Percentiles rank a stretch among this genome's conserved stretches.
Conservation (phyloP, 2,888 invertebrate species). For the Hypolimnas misippus region DNA sequence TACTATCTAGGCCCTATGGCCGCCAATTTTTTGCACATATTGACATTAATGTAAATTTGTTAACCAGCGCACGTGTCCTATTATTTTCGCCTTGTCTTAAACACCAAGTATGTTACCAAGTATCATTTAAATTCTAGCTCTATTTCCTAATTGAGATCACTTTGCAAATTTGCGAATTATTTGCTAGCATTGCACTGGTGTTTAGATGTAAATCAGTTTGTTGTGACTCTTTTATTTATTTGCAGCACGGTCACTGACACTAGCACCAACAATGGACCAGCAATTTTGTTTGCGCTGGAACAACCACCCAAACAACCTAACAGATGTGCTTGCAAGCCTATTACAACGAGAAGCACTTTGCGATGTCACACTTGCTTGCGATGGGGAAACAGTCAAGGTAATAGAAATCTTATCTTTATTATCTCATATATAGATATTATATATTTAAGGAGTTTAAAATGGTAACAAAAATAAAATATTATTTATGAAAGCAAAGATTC, state of each 20-base stretch:
- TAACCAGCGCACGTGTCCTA: conserved; percentile 74
- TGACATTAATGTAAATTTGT: conserved; percentile 73
- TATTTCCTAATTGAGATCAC: conserved; percentile 13
- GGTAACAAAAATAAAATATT: background rate
- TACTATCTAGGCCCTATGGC: conserved; percentile 83
- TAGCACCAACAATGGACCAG: conserved; percentile 87
- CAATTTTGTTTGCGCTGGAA: conserved; percentile 98
- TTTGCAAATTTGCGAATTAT: conserved; percentile 44
- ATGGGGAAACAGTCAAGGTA: conserved; percentile 93
- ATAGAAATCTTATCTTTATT: conserved; percentile 33
- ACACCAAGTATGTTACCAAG: conserved; percentile 60
- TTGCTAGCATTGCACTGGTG: conserved; percentile 43
- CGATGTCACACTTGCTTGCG: conserved; percentile 96
- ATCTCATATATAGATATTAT: background rate
- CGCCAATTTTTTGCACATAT: conserved; percentile 80
- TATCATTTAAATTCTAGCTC: conserved; percentile 30
- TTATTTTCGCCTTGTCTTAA: conserved; percentile 57
- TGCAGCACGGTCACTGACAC: conserved; percentile 84
- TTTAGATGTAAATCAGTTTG: conserved; percentile 52
- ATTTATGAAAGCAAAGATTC: background rate
- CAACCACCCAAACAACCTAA: conserved; percentile 96
- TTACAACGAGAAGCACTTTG: conserved; percentile 94
- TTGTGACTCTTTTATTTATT: conserved; percentile 57
- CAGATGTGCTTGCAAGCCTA: conserved; percentile 94
- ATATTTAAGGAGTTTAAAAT: conserved; percentile 2